Conservation (phyloP, 2,888 invertebrate species). For the Zootermopsis nevadensis region DNA sequence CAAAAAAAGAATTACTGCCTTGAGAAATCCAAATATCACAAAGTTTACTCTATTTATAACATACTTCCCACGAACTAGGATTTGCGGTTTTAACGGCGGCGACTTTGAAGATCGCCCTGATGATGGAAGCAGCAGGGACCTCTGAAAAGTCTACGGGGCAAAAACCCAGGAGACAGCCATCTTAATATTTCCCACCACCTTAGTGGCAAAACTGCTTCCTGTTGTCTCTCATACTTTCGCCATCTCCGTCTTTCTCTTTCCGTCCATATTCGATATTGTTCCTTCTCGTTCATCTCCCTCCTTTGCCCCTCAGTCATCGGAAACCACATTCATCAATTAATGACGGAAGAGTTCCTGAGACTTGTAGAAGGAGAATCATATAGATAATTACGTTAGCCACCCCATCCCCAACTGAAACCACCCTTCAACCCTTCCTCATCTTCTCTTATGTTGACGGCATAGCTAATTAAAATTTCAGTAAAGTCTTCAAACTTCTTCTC, state of each 20-base stretch:
- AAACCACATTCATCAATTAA: conserved; percentile 46
- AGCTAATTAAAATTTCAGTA: conserved; percentile 43
- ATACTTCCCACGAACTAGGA: too few relatives aligned
- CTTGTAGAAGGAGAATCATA: conserved; percentile 23
- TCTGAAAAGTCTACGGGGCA: too few relatives aligned
- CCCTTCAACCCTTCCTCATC: not conserved
- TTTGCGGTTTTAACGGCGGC: too few relatives aligned
- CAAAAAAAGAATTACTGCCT: too few relatives aligned
- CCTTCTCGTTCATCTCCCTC: too few relatives aligned
- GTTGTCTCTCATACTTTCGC: conserved; percentile 22
- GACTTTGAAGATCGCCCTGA: too few relatives aligned
- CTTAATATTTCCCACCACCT: not conserved
- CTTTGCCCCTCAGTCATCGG: conserved; percentile 30
- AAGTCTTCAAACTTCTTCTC: conserved; percentile 28
- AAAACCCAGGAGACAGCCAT: too few relatives aligned
- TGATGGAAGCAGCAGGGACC: too few relatives aligned
- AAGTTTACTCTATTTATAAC: too few relatives aligned
- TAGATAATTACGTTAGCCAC: conserved; percentile 41
- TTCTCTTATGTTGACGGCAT: conserved; percentile 27
- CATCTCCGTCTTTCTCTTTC: not conserved
- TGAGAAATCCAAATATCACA: too few relatives aligned
- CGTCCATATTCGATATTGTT: too few relatives aligned
- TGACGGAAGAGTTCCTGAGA: conserved; percentile 16
- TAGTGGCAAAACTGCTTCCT: not conserved
- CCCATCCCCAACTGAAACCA: not conserved